These are phyloP conservation scores for Diplodus puntazzo DNA, from an alignment of 2,797 vertebrate species.

Conservation along the genomic window DNA sequence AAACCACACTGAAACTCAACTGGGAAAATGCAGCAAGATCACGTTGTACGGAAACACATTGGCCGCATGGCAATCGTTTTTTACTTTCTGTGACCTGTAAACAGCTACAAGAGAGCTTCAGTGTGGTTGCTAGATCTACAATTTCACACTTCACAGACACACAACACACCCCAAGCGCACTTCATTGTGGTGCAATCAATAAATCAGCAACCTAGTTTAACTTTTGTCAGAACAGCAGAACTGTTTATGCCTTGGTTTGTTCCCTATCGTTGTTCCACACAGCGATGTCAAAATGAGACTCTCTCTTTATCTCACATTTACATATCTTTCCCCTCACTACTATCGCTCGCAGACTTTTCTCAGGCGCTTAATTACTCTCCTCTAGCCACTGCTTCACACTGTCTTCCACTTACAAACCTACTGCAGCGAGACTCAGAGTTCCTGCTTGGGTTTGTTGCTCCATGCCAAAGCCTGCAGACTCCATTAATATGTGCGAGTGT, in stretches of 20 bases:
- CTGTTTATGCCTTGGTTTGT: background rate
- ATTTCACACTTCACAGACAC: constrained; percentile 44
- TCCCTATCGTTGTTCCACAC: constrained; percentile 5
- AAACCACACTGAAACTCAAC: constrained; percentile 73
- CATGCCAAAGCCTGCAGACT: constrained; percentile 35
- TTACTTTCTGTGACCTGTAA: constrained; percentile 20
- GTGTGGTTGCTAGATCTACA: constrained; percentile 63
- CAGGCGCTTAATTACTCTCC: constrained; percentile 27
- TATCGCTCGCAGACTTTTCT: background rate
- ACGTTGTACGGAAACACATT: background rate
- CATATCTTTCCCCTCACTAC: background rate
- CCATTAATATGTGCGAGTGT: constrained; percentile 32
- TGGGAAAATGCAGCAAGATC: background rate
- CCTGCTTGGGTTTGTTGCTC: constrained; percentile 18
- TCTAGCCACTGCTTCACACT: constrained; percentile 8
- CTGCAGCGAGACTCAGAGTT: constrained; percentile 18
- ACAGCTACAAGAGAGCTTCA: constrained; percentile 58
- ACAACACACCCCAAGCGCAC: constrained; percentile 18
- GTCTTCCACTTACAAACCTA: constrained; percentile 24
- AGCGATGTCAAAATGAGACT: constrained; percentile 1
- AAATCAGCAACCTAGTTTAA: constrained; percentile 4
- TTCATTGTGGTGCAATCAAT: constrained; percentile 4
- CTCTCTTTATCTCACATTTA: constrained; percentile 2
- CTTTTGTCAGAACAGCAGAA: background rate
- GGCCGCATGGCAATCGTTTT: background rate